These are phyloP conservation scores for Polypedilum vanderplanki DNA, from an alignment of 1,140 invertebrate species.

Conservation along the genomic window DNA sequence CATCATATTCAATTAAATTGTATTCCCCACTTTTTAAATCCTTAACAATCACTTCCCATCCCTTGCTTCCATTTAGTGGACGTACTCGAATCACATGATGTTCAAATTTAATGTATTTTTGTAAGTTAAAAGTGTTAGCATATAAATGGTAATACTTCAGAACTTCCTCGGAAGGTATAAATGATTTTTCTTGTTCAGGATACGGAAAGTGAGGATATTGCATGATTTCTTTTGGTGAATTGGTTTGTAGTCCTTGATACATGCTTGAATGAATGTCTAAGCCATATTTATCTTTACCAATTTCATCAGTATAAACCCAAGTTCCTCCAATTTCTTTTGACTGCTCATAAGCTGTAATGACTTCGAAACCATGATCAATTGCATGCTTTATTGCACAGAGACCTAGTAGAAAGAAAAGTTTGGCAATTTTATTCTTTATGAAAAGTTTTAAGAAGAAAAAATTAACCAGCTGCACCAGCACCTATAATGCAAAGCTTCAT, in stretches of 20 bases:
- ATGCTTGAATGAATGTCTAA: too few relatives aligned
- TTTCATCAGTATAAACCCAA: constrained; percentile 35
- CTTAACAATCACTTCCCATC: constrained; percentile 50
- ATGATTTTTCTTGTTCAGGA: constrained; percentile 58
- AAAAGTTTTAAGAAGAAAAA: too few relatives aligned
- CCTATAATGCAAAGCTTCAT: constrained; percentile 47
- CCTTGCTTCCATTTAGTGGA: constrained; percentile 52
- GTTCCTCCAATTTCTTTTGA: constrained; percentile 24
- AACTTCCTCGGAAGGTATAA: constrained; percentile 67
- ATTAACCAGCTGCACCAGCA: constrained; percentile 47
- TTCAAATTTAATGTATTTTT: constrained; percentile 61
- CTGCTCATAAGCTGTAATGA: constrained; percentile 34
- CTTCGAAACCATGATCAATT: constrained; percentile 32
- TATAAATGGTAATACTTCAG: constrained; percentile 70
- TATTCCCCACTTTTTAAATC: constrained; percentile 48
- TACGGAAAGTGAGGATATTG: constrained; percentile 61
- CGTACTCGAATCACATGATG: constrained; percentile 56
- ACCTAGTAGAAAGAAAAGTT: constrained; percentile 45
- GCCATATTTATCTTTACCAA: constrained; percentile 59
- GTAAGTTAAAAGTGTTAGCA: constrained; percentile 60
- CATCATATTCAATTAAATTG: constrained; percentile 56
- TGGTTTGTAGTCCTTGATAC: constrained; percentile 41
- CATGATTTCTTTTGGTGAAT: constrained; percentile 69
- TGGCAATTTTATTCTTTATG: too few relatives aligned
- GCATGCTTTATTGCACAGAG: constrained; percentile 48